A percentile compares a stretch with the other conserved stretches of the same genome.
Conservation (phyloP, 2,113 vertebrate genomes). For the Coturnix japonica region DNA sequence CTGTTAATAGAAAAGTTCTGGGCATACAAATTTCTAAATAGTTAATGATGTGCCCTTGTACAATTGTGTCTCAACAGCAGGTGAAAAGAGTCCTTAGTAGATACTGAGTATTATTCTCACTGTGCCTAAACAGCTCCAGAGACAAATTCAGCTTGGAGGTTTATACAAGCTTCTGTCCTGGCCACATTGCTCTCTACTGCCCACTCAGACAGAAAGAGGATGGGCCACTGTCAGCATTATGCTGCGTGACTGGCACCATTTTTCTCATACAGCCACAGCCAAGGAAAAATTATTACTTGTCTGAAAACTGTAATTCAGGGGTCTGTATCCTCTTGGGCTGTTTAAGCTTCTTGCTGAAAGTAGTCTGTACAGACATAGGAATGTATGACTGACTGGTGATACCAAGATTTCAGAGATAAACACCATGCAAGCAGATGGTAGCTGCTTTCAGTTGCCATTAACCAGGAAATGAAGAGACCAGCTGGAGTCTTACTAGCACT, state of each 20-base stretch:
- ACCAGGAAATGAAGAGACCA: neutral
- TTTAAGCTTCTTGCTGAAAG: neutral
- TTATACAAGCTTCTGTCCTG: neutral
- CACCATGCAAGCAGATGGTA: slow-evolving; percentile 5
- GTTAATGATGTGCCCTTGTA: neutral
- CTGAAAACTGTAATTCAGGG: neutral
- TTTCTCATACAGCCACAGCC: neutral
- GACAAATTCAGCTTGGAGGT: neutral
- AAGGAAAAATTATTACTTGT: neutral
- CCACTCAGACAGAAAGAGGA: neutral
- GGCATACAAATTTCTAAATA: neutral
- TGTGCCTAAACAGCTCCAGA: neutral
- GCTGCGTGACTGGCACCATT: neutral
- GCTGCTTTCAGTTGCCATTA: slow-evolving; percentile 17
- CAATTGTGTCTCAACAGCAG: neutral
- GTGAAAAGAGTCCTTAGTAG: neutral
- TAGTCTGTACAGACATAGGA: neutral
- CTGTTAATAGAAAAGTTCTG: neutral
- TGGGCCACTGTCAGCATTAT: neutral
- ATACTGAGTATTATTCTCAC: neutral
- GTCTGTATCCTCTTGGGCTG: neutral
- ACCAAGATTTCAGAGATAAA: neutral
- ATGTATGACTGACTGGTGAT: neutral
- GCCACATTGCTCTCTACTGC: neutral
- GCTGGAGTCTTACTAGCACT: slow-evolving; percentile 2